These are phyloP conservation scores for Drosophila guanche DNA, from an alignment of 1,140 invertebrate genomes.

Conservation along the genomic window DNA sequence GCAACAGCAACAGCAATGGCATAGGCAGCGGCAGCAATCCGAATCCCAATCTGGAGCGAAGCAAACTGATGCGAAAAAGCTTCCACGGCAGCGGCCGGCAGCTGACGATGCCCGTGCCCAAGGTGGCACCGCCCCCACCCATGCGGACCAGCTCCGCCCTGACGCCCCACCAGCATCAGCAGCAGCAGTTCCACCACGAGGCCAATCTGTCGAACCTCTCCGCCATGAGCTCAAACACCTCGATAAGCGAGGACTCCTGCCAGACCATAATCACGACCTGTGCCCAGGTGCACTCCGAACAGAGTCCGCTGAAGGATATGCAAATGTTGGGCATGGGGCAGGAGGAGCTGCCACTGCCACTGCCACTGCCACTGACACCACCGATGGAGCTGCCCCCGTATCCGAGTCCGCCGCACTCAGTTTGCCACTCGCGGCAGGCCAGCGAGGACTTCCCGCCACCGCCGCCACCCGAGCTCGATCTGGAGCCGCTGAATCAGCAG, in stretches of 20 bases:
- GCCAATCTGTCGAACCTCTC: constrained; percentile 80
- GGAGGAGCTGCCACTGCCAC: constrained; percentile 25
- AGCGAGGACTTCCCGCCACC: constrained; percentile 95
- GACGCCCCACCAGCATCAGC: constrained; percentile 78
- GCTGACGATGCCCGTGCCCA: constrained; percentile 88
- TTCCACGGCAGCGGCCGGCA: constrained; percentile 93
- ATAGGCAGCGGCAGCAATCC: constrained; percentile 65
- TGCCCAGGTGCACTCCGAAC: constrained; percentile 92
- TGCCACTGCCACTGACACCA: constrained; percentile 24
- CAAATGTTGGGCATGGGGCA: constrained; percentile 44
- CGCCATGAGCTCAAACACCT: constrained; percentile 88
- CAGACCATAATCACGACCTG: constrained; percentile 89
- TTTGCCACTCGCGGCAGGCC: constrained; percentile 91
- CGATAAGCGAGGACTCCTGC: constrained; percentile 92
- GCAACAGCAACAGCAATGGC: constrained; percentile 26
- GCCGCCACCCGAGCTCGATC: constrained; percentile 90
- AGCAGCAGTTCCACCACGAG: constrained; percentile 79
- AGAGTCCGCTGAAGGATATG: constrained; percentile 86
- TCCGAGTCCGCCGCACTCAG: constrained; percentile 89
- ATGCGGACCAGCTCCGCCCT: constrained; percentile 90
- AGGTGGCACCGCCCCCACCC: constrained; percentile 94
- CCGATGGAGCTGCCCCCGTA: constrained; percentile 89
- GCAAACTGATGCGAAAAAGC: constrained; percentile 94
- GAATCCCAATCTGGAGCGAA: constrained; percentile 93
- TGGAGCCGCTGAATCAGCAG: constrained; percentile 86